Evolutionary conservation across 2,113 vertebrate species (phyloP), one percentile per base, ranked within the genome.

Genomic region (Trachemys scripta): DNA sequence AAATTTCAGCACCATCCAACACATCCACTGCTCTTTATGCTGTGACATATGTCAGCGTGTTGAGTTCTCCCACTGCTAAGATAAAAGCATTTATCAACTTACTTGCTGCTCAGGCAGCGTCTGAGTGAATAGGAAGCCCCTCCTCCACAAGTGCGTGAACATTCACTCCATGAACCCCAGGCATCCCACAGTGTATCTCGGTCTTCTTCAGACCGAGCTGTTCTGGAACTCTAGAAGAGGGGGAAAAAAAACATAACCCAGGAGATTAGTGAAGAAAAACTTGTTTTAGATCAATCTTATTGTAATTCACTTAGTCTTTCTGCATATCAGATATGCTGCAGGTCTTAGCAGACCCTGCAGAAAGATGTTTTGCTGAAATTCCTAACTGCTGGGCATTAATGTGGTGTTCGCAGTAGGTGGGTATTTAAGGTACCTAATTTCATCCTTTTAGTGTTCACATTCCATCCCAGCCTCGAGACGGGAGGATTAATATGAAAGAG

Each of bases 91-190:
- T 87, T 69, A 91, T 53, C 27, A 25, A 95, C 98, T 98, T 99
- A 99, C 99, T 98, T 99, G 98, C 98, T 99, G 97, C 99, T 99
- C 82, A 99, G 99, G 95, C 99, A 99, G 90, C 99, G 98, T 94
- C 99, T 98, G 82, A 99, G 98, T 1, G 99, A 99, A 95, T 99
- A 99, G 0, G 99, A 99, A 84, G 99, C 99, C 1, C 99, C 99
- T 45, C 99, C 99, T 9, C 99, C 99, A 54, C 99, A 99, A 65
- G 99, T 99, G 53, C 99, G 99, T 2, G 99, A 99, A 89, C 99
- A 99, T 90, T 99, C 99, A 0, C 99, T 99, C 99, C 99, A 99
- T 0, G 98, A 98, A 45, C 99, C 99, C 99, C 99, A 99, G 89
- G 99, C 99, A 6, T 99, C 99, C 99, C 99, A 99, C 69, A 99